Base-by-base conservation (phyloP, 2,888 invertebrate species). In the Drosophila buzzatii region DNA sequence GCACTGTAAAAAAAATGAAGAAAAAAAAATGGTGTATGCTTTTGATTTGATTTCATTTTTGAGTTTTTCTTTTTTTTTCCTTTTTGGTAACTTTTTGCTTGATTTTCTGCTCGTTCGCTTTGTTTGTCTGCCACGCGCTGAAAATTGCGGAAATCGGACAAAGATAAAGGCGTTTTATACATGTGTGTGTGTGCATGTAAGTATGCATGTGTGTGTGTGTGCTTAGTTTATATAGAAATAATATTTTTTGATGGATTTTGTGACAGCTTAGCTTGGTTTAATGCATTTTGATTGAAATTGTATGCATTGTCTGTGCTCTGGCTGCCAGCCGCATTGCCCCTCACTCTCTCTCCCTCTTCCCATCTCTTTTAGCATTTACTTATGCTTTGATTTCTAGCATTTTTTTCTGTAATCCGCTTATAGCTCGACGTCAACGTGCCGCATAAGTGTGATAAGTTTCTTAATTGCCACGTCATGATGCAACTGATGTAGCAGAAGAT, bases 211-310 rank as follows among this genome's bases (percentile, higher is more conserved):
- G 37, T 61, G 35, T 52, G 47, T 16, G 47, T n/a, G 23, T 45
- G 52, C 44, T 39, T 51, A 49, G 33, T 39, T 53, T 44, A 53
- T 45, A 41, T 35, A 57, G 67, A 41, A 69, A 65, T 76, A 70
- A 77, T 77, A 77, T 73, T 77, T 63, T 73, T 31, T 60, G 79
- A 70, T 52, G 84, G 76, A 87, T 84, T 87, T 76, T 57, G 68
- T 59, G 74, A 70, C 65, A 78, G 88, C 84, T 87, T 73, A 79
- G 59, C 58, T 80, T 71, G 87, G 73, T 70, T 82, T 79, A 74
- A 78, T 76, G 73, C 76, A 70, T 79, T 79, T 76, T 76, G 75
- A 85, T 82, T 87, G 79, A 88, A 82, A 70, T 62, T 71, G 58
- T 65, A 42, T 70, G 52, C 70, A 44, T 58, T 59, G 56, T 39